Base-by-base conservation (phyloP, 2,113 vertebrate genomes). In the Tachuris rubrigastra region DNA sequence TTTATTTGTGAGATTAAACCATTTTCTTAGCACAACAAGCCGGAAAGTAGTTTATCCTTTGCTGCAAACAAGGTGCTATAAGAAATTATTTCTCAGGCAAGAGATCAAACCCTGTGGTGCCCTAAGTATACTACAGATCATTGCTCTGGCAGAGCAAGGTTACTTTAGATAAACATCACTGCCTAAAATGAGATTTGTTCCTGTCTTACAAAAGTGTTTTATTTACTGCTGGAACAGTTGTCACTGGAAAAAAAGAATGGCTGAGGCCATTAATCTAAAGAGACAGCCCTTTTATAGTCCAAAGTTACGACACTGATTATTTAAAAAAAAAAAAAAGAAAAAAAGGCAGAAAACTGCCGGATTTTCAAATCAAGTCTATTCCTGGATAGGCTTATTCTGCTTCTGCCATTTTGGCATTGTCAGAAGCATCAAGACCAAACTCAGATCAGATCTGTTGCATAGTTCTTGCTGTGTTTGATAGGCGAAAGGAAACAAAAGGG, bases 171-270 rank as follows among this genome's bases (percentile, higher is more conserved):
- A 95, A 96, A 91, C 58, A 82, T 28, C 27, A 20, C 56, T 66
- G 41, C 27, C 46, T 86, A 85, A 80, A 88, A 80, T 47, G 50
- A 90, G 59, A 74, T 85, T 85, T 80, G 21, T 96, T 90, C 42
- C 35, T 85, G 46, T 77, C 82, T 88, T 69, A 69, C 30, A 55
- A 17, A 73, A 85, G 37, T 50, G 33, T 59, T 91, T 91, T 95
- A 95, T 95, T 95, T 95, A 87, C 67, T 87, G 44, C n/a, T 95
- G 85, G 62, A 94, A 76, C 22, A 82, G 37, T 87, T 85, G 58
- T 96, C 89, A 91, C 78, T 85, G 81, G 66, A 89, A 91, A 95
- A 30, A 93, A 90, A 30, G 10, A 20, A 46, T 37, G 25, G 17
- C 20, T 68, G n/a, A 78, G 31, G 37, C 44, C 49, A 76, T 89